Base-by-base conservation (phyloP, 2,888 invertebrate species). In the Drosophila ezoana region DNA sequence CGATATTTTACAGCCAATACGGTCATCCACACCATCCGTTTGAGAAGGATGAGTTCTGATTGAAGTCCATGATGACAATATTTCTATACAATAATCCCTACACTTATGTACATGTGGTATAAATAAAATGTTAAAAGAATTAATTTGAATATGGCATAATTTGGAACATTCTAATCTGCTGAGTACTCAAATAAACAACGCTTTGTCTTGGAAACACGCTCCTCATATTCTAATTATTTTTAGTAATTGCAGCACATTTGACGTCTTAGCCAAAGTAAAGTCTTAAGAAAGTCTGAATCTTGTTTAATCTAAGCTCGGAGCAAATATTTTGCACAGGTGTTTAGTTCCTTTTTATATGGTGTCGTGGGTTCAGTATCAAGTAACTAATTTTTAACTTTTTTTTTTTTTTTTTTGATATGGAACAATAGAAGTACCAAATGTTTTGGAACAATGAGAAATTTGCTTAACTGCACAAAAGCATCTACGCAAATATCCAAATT, bases 11-110 rank as follows among this genome's bases (percentile, higher is more conserved):
- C 93, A 95, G 95, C 1, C 93, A 93, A 0, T 69, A 90, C 45
- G 94, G 94, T 1, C 94, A 95, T 92, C 93, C 94, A 56, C 80
- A 93, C 75, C 95, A 95, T 92, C 95, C 95, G 0, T 95, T 95
- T 62, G 93, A 93, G 76, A 93, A 94, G 18, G 94, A 93, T 62
- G 94, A 94, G 60, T 95, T 91, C 81, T 95, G 93, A 93, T 54
- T n/a, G 41, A 20, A 18, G 33, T 6, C 1, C 9, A 5, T 28
- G 16, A 3, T 20, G 5, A 6, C 13, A 33, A 43, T 13, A 56
- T 28, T 52, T 69, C 10, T 6, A 38, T 33, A 35, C 9, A 3
- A 13, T 44, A 35, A 59, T 53, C 35, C 45, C 14, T 13, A 38
- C 28, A 45, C n/a, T 11, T 32, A n/a, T 41, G 9, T 37, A 41